phyloP scores from a whole-genome alignment of 1,140 invertebrate genomes.

The Steinernema feltiae region DNA sequence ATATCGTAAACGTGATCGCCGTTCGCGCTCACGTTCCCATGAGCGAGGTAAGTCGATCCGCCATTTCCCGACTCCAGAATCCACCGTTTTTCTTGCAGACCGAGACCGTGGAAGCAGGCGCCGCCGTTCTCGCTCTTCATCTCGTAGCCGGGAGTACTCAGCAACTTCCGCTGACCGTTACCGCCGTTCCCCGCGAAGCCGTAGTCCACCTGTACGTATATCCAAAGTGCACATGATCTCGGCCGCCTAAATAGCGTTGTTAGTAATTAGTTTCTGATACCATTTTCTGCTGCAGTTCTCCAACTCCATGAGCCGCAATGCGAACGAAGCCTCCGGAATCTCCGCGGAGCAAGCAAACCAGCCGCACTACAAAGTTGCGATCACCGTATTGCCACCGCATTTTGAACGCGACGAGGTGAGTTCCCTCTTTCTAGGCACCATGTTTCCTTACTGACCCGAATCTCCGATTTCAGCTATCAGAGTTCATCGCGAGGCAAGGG shows the following conservation, averaged over 20 bases:
- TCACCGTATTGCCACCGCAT: slow-evolving; percentile 30
- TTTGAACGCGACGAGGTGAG: slow-evolving; percentile 36
- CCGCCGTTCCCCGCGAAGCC: slow-evolving; percentile 23
- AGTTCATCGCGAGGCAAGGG: slow-evolving; percentile 41
- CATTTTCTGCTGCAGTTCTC: slow-evolving; percentile 22
- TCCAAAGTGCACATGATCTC: neutral
- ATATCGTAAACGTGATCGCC: slow-evolving; percentile 30
- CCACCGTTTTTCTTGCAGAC: neutral
- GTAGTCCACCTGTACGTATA: slow-evolving; percentile 18
- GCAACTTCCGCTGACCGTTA: slow-evolving; percentile 12
- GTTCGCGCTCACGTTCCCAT: slow-evolving; percentile 23
- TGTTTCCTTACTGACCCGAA: neutral
- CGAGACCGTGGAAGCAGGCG: neutral
- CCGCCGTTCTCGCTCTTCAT: slow-evolving; percentile 24
- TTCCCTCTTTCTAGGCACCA: slow-evolving; percentile 11
- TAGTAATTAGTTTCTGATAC: slow-evolving; percentile 16
- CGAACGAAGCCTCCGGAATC: slow-evolving; percentile 21
- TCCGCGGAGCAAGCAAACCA: slow-evolving; percentile 23
- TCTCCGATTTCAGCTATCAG: slow-evolving; percentile 37
- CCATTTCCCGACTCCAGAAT: slow-evolving; percentile 21
- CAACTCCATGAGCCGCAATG: slow-evolving; percentile 15
- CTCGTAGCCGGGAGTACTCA: slow-evolving; percentile 5
- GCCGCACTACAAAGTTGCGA: slow-evolving; percentile 33
- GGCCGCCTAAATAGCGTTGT: neutral
- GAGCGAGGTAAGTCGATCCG: slow-evolving; percentile 15